Evolutionary conservation across 2,113 vertebrate species (phyloP).

Genomic region (Chloebia gouldiae): DNA sequence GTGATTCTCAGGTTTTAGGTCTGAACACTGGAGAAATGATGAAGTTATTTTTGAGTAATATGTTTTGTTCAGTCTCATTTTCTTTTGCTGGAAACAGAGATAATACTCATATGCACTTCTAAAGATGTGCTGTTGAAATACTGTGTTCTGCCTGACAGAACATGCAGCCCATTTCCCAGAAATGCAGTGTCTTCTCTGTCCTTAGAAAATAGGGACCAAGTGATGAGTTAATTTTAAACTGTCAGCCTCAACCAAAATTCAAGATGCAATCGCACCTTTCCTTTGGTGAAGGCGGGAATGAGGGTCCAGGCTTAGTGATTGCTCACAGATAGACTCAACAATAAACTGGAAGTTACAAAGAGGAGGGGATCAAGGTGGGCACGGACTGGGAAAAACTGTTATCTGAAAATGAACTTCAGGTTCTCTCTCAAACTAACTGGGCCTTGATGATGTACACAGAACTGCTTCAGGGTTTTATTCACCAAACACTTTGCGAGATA

Average conservation of each 20-base stretch:
- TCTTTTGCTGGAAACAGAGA: background rate
- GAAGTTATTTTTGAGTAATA: background rate
- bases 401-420: background rate
- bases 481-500: background rate
- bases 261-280: background rate
- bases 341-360: background rate
- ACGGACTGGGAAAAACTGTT: background rate
- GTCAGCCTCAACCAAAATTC: background rate
- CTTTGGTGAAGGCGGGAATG: background rate
- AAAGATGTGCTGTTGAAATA: background rate
- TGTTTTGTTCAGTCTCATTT: background rate
- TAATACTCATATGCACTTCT: background rate
- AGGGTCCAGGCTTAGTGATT: background rate
- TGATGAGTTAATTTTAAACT: constrained; percentile 19
- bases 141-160: background rate
- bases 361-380: background rate
- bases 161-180: background rate
- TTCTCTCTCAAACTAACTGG: background rate
- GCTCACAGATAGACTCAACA: background rate
- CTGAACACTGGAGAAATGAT: background rate
- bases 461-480: background rate
- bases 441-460: background rate
- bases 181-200: background rate
- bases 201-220: background rate
- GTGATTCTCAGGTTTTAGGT: background rate